These are phyloP conservation scores for Poecilus cupreus DNA, from an alignment of 2,888 invertebrate genomes.

Conservation along the genomic window DNA sequence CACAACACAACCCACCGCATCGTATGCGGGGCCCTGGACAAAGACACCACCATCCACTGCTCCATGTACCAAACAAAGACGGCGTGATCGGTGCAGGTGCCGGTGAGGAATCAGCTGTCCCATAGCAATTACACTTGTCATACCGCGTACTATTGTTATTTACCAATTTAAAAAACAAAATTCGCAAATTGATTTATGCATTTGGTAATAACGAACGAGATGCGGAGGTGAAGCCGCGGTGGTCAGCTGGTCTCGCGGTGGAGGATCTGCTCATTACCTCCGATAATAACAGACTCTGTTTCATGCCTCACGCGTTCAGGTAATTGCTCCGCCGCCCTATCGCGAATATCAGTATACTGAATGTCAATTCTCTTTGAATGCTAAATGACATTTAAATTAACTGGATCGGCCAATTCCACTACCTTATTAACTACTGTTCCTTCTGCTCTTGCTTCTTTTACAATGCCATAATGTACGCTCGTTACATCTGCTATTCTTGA, in stretches of 20 bases:
- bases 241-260: constrained; percentile 12
- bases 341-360: background rate
- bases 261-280: constrained; percentile 1
- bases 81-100: constrained; percentile 10
- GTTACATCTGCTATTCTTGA: too few relatives aligned
- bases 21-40: constrained; percentile 27
- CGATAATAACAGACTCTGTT: constrained; percentile 26
- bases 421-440: background rate
- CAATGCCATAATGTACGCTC: background rate
- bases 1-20: constrained; percentile 33
- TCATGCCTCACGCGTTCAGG: background rate
- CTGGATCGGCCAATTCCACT: background rate
- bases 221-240: background rate
- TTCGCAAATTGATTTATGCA: constrained; percentile 56
- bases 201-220: constrained; percentile 36
- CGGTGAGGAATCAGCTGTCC: constrained; percentile 45
- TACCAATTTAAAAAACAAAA: constrained; percentile 51
- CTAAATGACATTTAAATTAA: constrained; percentile 2
- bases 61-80: background rate
- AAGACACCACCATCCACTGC: background rate
- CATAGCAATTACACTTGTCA: constrained; percentile 58
- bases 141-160: constrained; percentile 53
- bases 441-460: background rate
- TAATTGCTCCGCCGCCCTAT: background rate
- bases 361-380: background rate